These are phyloP conservation scores for Sebastes glaucus DNA, from an alignment of 2,797 vertebrate species.

Conservation along the genomic window DNA sequence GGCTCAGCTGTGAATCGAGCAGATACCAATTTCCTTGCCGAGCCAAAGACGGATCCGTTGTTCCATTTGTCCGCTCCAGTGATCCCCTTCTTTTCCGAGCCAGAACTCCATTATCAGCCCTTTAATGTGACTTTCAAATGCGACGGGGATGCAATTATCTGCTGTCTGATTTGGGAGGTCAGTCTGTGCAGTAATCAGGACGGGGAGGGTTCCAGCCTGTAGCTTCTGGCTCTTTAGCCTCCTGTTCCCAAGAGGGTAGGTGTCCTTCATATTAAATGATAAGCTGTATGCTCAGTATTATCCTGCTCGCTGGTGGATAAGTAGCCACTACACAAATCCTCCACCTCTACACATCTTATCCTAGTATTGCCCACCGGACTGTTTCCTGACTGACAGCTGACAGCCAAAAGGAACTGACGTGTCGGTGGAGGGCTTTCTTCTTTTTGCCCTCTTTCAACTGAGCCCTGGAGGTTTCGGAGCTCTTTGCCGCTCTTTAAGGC, in stretches of 20 bases:
- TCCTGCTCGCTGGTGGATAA: not conserved
- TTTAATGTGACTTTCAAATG: constrained; percentile 60
- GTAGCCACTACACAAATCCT: not conserved
- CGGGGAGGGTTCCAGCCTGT: not conserved
- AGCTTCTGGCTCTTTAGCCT: constrained; percentile 20
- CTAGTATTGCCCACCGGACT: not conserved
- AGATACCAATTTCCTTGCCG: constrained; percentile 32
- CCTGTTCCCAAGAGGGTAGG: constrained; percentile 6
- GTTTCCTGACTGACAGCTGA: constrained; percentile 7
- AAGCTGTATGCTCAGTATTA: not conserved
- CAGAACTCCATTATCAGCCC: constrained; percentile 54
- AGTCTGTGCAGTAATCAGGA: constrained; percentile 27
- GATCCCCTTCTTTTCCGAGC: constrained; percentile 31
- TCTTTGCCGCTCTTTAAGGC: not conserved
- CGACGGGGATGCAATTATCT: constrained; percentile 56
- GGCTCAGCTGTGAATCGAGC: constrained; percentile 34
- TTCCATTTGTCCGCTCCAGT: constrained; percentile 40
- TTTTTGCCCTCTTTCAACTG: not conserved
- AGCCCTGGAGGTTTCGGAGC: not conserved
- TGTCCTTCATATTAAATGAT: constrained; percentile 39
- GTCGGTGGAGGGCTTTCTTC: not conserved
- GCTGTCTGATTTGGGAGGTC: constrained; percentile 56
- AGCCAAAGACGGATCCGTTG: constrained; percentile 49
- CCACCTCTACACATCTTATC: not conserved
- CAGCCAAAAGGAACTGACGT: not conserved